Percentiles rank a stretch among this genome's conserved stretches.
These are phyloP conservation scores for Thomomys bottae DNA, from an alignment of 2,113 vertebrate species.

Conservation along the genomic window DNA sequence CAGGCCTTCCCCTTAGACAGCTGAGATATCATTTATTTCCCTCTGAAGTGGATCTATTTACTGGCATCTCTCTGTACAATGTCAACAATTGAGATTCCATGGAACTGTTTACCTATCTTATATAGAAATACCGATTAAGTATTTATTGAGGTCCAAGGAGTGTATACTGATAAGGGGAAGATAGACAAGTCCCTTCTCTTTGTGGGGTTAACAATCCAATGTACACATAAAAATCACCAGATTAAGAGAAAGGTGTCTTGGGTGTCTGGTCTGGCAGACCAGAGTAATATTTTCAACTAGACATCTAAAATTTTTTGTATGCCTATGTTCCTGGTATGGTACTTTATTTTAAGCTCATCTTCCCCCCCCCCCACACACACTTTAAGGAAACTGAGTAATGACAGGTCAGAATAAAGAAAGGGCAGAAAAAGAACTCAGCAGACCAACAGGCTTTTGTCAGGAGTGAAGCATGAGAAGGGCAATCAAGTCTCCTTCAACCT, in stretches of 20 bases:
- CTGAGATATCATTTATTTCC: neutral
- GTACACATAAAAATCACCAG: neutral
- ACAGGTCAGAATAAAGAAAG: too few relatives aligned
- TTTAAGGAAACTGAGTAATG: too few relatives aligned
- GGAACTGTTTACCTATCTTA: neutral
- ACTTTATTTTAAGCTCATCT: constrained; percentile 2
- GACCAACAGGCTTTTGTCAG: too few relatives aligned
- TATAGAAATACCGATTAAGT: neutral
- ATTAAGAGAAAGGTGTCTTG: neutral
- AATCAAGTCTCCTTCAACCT: too few relatives aligned
- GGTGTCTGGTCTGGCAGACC: neutral
- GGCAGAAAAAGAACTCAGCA: too few relatives aligned
- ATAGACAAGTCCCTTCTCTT: neutral
- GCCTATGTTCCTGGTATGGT: neutral
- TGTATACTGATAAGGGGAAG: neutral
- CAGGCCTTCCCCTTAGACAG: neutral
- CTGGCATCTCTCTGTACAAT: neutral
- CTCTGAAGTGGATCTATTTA: neutral
- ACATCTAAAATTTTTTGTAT: constrained; percentile 19
- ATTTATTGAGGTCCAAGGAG: neutral
- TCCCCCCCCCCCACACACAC: neutral
- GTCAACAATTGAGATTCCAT: neutral
- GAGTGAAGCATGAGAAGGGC: too few relatives aligned
- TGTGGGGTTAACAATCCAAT: neutral
- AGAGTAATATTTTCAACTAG: neutral